Conservation (phyloP, 2,113 vertebrate species). For the Platysteira castanea region DNA sequence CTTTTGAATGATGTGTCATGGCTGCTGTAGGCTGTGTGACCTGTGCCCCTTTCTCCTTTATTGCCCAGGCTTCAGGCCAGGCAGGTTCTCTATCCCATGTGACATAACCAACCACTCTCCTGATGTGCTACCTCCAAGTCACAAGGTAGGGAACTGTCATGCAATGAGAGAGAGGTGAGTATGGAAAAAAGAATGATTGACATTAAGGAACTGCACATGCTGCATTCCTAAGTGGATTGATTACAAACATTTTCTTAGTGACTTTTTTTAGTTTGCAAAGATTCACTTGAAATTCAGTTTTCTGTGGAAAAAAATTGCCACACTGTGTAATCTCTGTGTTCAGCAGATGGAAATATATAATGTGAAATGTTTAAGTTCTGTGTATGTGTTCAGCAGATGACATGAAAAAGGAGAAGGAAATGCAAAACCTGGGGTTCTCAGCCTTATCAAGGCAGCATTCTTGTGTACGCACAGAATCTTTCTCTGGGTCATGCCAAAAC, state of each 20-base stretch:
- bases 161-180: neutral
- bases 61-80: neutral
- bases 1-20: neutral
- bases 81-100: neutral
- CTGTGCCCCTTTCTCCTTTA: neutral
- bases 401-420: neutral
- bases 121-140: neutral
- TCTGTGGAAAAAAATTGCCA: neutral
- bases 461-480: neutral
- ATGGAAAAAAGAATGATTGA: neutral
- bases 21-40: neutral
- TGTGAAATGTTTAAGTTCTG: neutral
- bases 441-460: neutral
- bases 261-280: neutral
- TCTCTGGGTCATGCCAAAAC: neutral
- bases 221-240: neutral
- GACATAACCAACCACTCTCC: neutral
- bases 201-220: neutral
- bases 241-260: neutral
- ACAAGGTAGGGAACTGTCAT: neutral
- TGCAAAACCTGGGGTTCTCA: accelerated
- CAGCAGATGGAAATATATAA: neutral
- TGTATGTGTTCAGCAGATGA: neutral
- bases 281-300: neutral
- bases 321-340: neutral